Base-by-base conservation (phyloP, 2,888 invertebrate genomes). In the Patella caerulea region DNA sequence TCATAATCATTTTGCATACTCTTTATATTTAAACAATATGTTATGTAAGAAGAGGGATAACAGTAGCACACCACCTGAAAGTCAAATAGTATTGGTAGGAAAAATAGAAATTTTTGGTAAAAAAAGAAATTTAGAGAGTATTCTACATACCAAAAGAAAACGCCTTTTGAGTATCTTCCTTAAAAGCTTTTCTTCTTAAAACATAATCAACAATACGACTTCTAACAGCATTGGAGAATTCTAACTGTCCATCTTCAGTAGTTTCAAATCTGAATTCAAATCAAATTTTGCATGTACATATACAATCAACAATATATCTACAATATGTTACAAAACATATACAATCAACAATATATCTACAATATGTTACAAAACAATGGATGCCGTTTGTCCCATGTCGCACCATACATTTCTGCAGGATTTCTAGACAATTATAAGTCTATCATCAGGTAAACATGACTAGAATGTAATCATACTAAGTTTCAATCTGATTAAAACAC, bases 151-250 rank as follows among this genome's bases (percentile, higher is more conserved):
- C 91, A 84, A 89, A 91, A 34, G 86, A 84, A 78, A 85, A 90
- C 9, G 86, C 86, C 15, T 88, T 84, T 54, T 83, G 87, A 24
- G 94, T 93, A 15, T 88, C 87, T 12, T 84, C 82, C 0, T 95
- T 94, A 92, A 96, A 98, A 88, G 95, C 94, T 92, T 96, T 96
- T 81, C 98, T 93, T 90, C 97, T 96, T 86, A 98, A 93, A 86
- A 98, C 97, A 91, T 97, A 98, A 91, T 98, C 96, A 0, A 98
- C 96, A 81, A 98, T 96, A 81, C 97, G 94, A 15, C 96, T 96
- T 79, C 96, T 94, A 71, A 96, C 95, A 2, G 96, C 95, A 4
- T 96, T 94, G 70, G 95, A 95, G 92, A 98, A 98, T 92, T 98
- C 97, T 85, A 95, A 94, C 12, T 95, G 95, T 55, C 95, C 94